Percentiles rank a stretch among this genome's conserved stretches.
phyloP scores from a whole-genome alignment of 2,888 invertebrate genomes.

The Yponomeuta plumbellus region DNA sequence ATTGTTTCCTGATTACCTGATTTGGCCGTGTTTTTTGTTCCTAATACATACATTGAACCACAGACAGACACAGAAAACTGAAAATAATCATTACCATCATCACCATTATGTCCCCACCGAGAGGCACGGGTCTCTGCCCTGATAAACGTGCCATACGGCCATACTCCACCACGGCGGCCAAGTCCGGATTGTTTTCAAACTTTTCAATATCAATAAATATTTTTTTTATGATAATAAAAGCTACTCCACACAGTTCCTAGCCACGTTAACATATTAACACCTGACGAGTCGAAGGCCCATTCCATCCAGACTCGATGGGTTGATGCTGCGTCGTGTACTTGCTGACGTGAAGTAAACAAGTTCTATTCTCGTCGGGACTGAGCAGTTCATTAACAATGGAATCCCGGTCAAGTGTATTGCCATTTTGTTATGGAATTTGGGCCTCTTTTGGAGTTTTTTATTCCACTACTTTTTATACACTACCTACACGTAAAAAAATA shows the following conservation, averaged over 20 bases:
- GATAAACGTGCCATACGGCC: too few relatives aligned
- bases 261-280: constrained; percentile 28
- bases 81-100: too few relatives aligned
- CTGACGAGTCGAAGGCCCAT: constrained; percentile 53
- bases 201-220: neutral
- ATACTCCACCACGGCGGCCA: too few relatives aligned
- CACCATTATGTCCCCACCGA: too few relatives aligned
- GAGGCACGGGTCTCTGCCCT: too few relatives aligned
- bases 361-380: constrained; percentile 46
- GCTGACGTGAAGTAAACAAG: constrained; percentile 46
- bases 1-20: neutral
- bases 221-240: neutral
- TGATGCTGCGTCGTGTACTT: neutral
- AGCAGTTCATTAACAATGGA: constrained; percentile 40
- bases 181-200: too few relatives aligned
- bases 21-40: neutral
- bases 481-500: too few relatives aligned
- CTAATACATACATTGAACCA: too few relatives aligned
- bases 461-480: too few relatives aligned
- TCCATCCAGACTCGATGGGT: constrained; percentile 24
- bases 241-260: neutral
- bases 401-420: constrained; percentile 25
- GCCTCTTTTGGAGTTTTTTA: neutral
- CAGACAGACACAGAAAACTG: too few relatives aligned
- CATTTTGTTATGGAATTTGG: neutral